Percentiles rank a stretch among this genome's conserved stretches.
These are phyloP conservation scores for Sericinus montela DNA, from an alignment of 2,888 invertebrate species.

Conservation along the genomic window DNA sequence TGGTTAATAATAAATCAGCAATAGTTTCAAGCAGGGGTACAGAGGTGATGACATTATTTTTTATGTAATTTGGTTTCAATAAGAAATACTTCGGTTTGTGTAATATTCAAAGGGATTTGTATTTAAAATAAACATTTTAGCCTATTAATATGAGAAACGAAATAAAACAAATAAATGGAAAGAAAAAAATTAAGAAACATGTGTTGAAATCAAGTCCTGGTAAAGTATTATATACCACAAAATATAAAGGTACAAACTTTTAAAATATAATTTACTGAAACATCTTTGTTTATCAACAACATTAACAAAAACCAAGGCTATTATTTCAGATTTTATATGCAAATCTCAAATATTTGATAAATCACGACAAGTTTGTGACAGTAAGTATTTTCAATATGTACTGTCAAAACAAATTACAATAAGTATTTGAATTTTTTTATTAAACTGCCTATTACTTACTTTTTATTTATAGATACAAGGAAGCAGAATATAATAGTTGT, in stretches of 20 bases:
- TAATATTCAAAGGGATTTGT: no score
- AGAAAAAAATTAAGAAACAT: conserved; percentile 28
- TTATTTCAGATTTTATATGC: conserved; percentile 25
- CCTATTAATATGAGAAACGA: conserved; percentile 43
- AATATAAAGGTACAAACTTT: conserved; percentile 5
- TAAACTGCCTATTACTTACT: no score
- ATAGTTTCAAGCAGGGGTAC: conserved; percentile 42
- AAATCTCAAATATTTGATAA: background rate
- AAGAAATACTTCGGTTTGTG: no score
- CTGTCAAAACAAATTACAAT: background rate
- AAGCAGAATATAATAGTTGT: conserved; percentile 41
- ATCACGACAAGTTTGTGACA: conserved; percentile 8
- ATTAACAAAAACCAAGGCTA: conserved; percentile 6
- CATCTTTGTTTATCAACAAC: no score
- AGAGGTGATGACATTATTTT: conserved; percentile 39
- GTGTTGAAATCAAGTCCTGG: conserved; percentile 27
- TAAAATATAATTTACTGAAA: no score
- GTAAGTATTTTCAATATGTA: conserved; percentile 4
- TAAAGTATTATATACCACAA: background rate
- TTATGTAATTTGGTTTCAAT: no score
- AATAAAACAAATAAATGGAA: conserved; percentile 43
- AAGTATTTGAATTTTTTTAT: no score
- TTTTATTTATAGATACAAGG: conserved; percentile 35
- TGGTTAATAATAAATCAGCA: conserved; percentile 30
- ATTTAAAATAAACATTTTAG: conserved; percentile 32